Base-by-base conservation (phyloP, 2,113 vertebrate genomes). In the Narcine bancroftii region DNA sequence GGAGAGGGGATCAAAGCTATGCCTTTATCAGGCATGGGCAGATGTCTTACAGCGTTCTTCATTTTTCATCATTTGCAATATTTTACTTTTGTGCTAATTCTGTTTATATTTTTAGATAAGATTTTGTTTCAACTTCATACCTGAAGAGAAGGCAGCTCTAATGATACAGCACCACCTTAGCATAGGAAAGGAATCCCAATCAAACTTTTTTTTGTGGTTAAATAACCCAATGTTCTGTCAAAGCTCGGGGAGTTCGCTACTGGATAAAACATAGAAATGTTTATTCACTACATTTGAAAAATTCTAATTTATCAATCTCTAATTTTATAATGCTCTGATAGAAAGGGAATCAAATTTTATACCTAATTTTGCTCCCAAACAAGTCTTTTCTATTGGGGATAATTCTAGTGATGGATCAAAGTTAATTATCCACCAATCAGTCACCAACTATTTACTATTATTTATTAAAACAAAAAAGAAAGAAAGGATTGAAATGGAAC, bases 401-500 rank as follows among this genome's bases (percentile, higher is more conserved):
- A 7, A 89, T 63, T 65, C 53, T 45, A 11, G 3, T 9, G 21
- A 45, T 69, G 11, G 24, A 29, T 56, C 19, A 42, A n/a, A 36
- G 33, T 42, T 60, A 17, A 47, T 24, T 24, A 45, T 45, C 13
- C 45, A 19, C 39, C 45, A 47, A 2, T 26, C 42, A 47, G 9
- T 10, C 42, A 6, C 50, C 45, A 10, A 2, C 81, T 19, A 60
- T 87, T 87, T n/a, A 56, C 53, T 60, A 63, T 85, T 85, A n/a
- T 85, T n/a, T 85, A 85, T 79, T 75, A 79, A 85, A 60, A 85
- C 50, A 21, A n/a, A n/a, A 50, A 33, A 19, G 19, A 17, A 66
- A n/a, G n/a, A 85, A 60, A 85, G 6, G 29, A n/a, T 85, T 85
- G 81, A 85, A 60, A 13, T 85, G 50, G 81, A 85, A 60, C 50